Percentiles rank a stretch among this genome's conserved stretches.
Conservation (phyloP, 2,797 vertebrate species). For the Schizothorax lantsangensis region DNA sequence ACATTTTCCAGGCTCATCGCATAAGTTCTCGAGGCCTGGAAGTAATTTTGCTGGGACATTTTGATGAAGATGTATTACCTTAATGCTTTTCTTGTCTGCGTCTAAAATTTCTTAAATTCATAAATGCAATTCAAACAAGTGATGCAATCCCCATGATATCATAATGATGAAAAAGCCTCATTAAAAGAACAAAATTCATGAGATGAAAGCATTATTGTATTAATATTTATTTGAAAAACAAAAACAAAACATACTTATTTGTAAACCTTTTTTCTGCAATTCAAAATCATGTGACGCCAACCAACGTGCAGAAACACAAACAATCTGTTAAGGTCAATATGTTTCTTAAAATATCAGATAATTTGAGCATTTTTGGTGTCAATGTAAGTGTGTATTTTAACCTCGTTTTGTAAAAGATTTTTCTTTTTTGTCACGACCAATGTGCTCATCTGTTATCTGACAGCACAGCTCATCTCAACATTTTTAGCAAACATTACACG, state of each 20-base stretch:
- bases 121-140: neutral
- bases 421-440: neutral
- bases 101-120: neutral
- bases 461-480: neutral
- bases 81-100: neutral
- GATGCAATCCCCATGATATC: neutral
- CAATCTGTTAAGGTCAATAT: neutral
- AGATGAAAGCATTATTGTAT: neutral
- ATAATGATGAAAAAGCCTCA: too few species aligned
- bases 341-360: neutral
- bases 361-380: neutral
- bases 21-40: neutral
- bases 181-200: neutral
- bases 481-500: neutral
- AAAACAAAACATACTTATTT: neutral
- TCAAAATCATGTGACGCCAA: neutral
- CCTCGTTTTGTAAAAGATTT: neutral
- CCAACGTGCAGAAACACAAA: neutral
- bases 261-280: neutral
- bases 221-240: neutral
- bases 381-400: neutral
- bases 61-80: neutral
- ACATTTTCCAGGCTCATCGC: neutral
- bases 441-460: neutral
- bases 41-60: neutral